A percentile compares a stretch with the other conserved stretches of the same genome.
phyloP scores from a whole-genome alignment of 2,797 vertebrate species.

The Hapalemur alaotrensis region DNA sequence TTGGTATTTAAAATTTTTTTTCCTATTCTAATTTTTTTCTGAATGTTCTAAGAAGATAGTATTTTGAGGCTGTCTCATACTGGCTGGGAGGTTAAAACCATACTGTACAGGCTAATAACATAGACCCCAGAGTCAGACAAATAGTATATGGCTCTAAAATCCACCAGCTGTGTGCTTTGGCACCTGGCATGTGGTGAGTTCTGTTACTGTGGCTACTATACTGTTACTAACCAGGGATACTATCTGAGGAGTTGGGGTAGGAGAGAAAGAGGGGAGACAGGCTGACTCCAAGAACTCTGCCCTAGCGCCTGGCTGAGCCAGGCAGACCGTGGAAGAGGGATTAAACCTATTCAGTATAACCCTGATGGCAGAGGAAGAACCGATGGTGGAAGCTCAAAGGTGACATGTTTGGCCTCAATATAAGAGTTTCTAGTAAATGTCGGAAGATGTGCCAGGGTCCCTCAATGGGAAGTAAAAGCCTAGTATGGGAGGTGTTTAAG shows the following conservation, averaged over 20 bases:
- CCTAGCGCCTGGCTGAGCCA: neutral
- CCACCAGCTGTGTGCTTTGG: neutral
- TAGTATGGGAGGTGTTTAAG: neutral
- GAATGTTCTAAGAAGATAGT: neutral
- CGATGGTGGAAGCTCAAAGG: neutral
- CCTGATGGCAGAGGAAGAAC: neutral
- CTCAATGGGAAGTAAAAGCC: neutral
- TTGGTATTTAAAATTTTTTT: neutral
- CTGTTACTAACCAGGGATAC: neutral
- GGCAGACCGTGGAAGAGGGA: neutral
- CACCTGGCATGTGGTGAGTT: neutral
- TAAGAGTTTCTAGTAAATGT: conserved; percentile 31
- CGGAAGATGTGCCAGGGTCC: neutral
- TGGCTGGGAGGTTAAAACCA: neutral
- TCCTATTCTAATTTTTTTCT: neutral
- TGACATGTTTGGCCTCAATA: neutral
- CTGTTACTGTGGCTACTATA: neutral
- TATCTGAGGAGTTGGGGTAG: neutral
- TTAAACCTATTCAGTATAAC: neutral
- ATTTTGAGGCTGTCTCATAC: neutral
- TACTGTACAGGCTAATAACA: neutral
- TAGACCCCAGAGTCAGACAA: neutral
- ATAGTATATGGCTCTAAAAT: neutral
- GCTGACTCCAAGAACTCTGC: neutral
- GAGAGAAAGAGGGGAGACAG: neutral